Conservation (phyloP, 2,888 invertebrate species). For the Liposcelis brunnea region DNA sequence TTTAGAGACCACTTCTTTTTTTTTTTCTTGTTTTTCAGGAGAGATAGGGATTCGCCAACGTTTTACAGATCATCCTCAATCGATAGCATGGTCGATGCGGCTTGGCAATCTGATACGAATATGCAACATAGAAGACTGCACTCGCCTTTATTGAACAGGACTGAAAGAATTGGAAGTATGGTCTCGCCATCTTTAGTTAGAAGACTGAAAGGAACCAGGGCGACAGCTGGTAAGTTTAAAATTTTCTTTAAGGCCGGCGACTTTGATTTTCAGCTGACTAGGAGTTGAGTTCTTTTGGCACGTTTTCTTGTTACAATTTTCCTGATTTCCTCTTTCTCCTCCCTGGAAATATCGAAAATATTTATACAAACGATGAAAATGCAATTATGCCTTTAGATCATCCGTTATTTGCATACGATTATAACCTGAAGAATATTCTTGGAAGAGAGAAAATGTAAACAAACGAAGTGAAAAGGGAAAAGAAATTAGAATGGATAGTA, state of each 20-base stretch:
- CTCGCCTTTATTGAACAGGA: constrained; percentile 18
- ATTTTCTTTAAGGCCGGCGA: background rate
- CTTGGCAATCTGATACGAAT: constrained; percentile 36
- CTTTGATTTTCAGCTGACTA: background rate
- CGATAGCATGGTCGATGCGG: constrained; percentile 53
- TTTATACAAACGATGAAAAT: no score
- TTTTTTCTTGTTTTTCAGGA: constrained; percentile 24
- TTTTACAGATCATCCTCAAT: constrained; percentile 63
- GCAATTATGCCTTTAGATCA: no score
- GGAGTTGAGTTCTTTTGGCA: no score
- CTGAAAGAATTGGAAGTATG: constrained; percentile 24
- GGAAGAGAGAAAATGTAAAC: no score
- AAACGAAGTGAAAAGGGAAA: no score
- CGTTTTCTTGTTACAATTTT: no score
- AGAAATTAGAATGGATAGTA: no score
- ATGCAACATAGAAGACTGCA: constrained; percentile 25
- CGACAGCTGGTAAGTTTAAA: constrained; percentile 46
- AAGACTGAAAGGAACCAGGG: constrained; percentile 55
- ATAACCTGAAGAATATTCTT: no score
- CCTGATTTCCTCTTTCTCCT: no score
- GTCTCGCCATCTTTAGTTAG: constrained; percentile 59
- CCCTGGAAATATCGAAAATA: no score
- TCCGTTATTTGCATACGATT: no score
- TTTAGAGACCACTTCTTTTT: constrained; percentile 1
- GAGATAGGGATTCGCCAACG: constrained; percentile 30